Evolutionary conservation across 2,113 vertebrate genomes (phyloP), one percentile per base, ranked within the genome.

Genomic region (Indicator indicator): DNA sequence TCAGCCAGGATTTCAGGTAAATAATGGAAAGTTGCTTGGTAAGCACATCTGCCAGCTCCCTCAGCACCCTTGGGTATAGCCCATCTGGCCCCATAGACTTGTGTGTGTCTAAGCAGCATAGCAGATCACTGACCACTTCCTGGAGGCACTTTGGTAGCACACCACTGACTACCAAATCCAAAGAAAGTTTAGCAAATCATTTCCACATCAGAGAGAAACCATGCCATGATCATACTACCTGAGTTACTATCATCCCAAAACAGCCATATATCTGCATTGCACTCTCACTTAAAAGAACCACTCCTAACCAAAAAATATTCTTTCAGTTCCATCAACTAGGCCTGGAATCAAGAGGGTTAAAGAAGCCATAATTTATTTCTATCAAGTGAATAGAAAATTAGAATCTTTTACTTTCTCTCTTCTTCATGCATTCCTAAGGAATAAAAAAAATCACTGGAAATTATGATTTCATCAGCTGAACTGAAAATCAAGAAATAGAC

Each of bases 401-500:
- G 40, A 55, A 81, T 91, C 86, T 93, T 89, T 93, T 65, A 85
- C 88, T 86, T 83, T 75, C 68, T 84, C 59, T 86, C 63, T 93
- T 80, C 46, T 48, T 91, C 48, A 54, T 94, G 80, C 92, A 94
- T 95, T 90, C 85, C 77, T 93, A 95, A 96, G 95, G 92, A 86
- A 93, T 90, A 94, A 92, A 92, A 54, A 44, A 12, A 76, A 94
- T 96, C 28, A 9, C 87, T 91, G 93, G 96, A 98, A 98, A 97
- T 97, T 97, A 97, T 92, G 95, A 97, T 97, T 96, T 97, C 97
- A 97, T 97, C 96, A 97, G 93, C 64, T 93, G 83, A 86, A 95
- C 97, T 92, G 70, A 96, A 97, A 98, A 98, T 97, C 95, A 97
- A 96, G 97, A 96, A 94, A 97, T 89, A 97, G 94, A 88, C 63